phyloP scores from a whole-genome alignment of 2,888 invertebrate genomes.

The Acrocyrtus sp. region DNA sequence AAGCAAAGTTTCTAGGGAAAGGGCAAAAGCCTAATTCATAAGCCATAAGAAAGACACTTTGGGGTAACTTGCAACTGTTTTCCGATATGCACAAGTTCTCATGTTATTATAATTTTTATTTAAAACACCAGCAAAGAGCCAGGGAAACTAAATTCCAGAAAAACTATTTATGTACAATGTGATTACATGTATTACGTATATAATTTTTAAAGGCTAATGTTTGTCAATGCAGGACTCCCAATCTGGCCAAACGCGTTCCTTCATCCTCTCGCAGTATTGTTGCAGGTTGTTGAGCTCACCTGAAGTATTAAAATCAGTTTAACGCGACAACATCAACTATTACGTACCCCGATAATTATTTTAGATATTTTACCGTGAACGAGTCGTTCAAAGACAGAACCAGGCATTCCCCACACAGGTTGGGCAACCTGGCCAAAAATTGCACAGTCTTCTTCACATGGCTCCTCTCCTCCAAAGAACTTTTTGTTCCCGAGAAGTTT shows the following conservation, averaged over 20 bases:
- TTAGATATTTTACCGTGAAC: conserved; percentile 62
- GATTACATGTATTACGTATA: no score
- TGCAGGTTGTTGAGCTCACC: conserved; percentile 65
- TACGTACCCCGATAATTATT: no score
- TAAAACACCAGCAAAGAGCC: no score
- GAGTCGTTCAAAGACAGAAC: conserved; percentile 59
- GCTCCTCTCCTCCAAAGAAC: conserved; percentile 58
- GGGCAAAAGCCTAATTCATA: no score
- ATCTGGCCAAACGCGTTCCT: conserved; percentile 65
- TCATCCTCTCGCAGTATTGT: conserved; percentile 65
- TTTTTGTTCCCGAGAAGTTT: conserved; percentile 53
- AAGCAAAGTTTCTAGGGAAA: no score
- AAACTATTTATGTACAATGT: no score
- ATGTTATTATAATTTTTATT: no score
- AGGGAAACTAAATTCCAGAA: no score
- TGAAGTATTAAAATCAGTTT: conserved; percentile 45
- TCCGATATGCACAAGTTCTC: no score
- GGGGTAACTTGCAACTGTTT: no score
- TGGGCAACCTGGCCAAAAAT: conserved; percentile 66
- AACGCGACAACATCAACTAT: neutral
- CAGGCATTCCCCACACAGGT: conserved; percentile 64
- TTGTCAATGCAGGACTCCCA: conserved; percentile 64
- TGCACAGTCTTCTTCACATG: conserved; percentile 65
- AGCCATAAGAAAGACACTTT: no score
- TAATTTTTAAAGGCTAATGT: no score